Evolutionary conservation across 2,797 vertebrate genomes (phyloP).

Genomic region (Ptychadena robeensis): DNA sequence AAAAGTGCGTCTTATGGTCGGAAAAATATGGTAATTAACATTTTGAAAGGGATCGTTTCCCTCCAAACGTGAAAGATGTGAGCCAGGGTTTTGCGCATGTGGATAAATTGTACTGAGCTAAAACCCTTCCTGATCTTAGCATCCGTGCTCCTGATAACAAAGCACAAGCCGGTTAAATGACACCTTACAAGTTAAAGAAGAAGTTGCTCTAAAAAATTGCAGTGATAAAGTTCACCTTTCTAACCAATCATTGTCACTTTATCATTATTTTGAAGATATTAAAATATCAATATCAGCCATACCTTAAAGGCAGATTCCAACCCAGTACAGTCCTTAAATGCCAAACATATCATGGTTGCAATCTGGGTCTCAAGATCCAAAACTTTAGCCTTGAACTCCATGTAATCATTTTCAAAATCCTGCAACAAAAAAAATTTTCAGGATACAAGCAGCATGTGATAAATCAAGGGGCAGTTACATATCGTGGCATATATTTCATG

Average conservation of each 20-base stretch:
- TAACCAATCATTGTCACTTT: not conserved
- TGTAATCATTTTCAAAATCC: conserved; percentile 79
- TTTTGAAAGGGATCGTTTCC: too few species aligned
- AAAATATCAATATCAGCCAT: not conserved
- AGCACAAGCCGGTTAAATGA: too few species aligned
- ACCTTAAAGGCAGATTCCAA: conserved; percentile 83
- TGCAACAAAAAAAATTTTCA: conserved; percentile 59
- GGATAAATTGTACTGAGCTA: too few species aligned
- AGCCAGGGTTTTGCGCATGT: too few species aligned
- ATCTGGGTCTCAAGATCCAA: conserved; percentile 77
- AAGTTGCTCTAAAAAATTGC: not conserved
- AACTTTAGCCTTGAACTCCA: conserved; percentile 75
- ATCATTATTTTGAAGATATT: not conserved
- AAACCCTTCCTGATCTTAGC: too few species aligned
- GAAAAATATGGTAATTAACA: too few species aligned
- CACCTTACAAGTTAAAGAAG: too few species aligned
- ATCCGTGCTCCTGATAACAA: too few species aligned
- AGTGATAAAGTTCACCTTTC: not conserved
- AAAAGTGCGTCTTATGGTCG: too few species aligned
- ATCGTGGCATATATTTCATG: not conserved
- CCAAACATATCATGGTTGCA: conserved; percentile 76
- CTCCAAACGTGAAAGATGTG: too few species aligned
- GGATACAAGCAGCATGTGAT: not conserved
- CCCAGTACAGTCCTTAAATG: conserved; percentile 79
- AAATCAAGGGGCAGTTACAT: not conserved